Conservation (phyloP, 1,140 invertebrate species). For the Meloidogyne hapla region DNA sequence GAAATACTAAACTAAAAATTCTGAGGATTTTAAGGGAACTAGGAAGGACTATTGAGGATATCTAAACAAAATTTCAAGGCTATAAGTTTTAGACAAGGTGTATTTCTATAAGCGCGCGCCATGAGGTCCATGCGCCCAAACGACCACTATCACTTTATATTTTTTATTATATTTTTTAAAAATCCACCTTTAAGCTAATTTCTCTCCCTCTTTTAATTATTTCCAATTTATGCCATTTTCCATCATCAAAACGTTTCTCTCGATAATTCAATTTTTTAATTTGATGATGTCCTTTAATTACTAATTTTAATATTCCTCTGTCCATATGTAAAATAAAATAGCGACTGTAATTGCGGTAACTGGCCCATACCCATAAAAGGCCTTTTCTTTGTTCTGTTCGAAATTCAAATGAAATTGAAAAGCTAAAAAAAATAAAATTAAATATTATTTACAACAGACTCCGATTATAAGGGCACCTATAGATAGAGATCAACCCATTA, state of each 20-base stretch:
- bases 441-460: no score
- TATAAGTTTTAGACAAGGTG: no score
- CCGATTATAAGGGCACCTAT: no score
- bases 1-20: no score
- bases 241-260: slow-evolving; percentile 51
- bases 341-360: slow-evolving; percentile 57
- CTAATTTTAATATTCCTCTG: slow-evolving; percentile 51
- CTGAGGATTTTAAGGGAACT: no score
- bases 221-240: slow-evolving; percentile 56
- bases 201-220: slow-evolving; percentile 47
- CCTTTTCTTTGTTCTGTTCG: slow-evolving; percentile 48
- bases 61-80: no score
- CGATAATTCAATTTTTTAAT: slow-evolving; percentile 50
- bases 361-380: slow-evolving; percentile 61
- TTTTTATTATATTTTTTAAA: background rate
- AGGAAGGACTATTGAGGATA: no score
- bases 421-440: slow-evolving; percentile 45
- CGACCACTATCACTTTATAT: no score
- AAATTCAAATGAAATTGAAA: slow-evolving; percentile 47
- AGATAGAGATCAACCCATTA: no score
- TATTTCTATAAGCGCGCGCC: no score
- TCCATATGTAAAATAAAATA: slow-evolving; percentile 57
- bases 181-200: slow-evolving; percentile 37
- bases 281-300: slow-evolving; percentile 52
- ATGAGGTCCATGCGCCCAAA: no score